phyloP scores from a whole-genome alignment of 2,113 vertebrate genomes.

The Ibidorhyncha struthersii region DNA sequence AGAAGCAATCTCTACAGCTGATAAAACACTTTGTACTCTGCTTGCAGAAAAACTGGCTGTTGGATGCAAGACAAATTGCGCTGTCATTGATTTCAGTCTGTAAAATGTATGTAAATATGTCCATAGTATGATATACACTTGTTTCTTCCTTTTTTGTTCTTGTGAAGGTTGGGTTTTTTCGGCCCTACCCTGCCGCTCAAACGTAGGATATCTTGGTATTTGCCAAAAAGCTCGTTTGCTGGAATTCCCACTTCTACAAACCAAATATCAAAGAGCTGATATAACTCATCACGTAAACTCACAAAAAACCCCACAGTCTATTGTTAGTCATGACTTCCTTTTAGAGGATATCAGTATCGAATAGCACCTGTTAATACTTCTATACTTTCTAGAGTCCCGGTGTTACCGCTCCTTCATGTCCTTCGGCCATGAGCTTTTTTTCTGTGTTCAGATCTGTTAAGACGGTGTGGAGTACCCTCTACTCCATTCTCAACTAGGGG shows the following conservation, averaged over 20 bases:
- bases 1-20: background rate
- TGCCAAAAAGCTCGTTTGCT: background rate
- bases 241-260: background rate
- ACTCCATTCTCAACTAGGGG: background rate
- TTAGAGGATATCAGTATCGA: background rate
- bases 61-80: background rate
- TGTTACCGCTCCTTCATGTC: background rate
- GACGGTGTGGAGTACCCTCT: background rate
- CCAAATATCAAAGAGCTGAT: background rate
- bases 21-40: background rate
- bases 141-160: background rate
- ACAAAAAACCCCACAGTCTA: background rate
- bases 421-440: background rate
- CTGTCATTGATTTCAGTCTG: background rate
- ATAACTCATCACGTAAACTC: background rate
- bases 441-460: background rate
- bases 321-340: background rate
- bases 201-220: background rate
- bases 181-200: too few relatives aligned
- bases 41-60: background rate
- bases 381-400: background rate
- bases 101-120: background rate
- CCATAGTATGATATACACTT: background rate
- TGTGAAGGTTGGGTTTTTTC: background rate
- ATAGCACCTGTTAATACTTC: background rate